These are phyloP conservation scores for Rutilus rutilus DNA, from an alignment of 2,113 vertebrate species.

Conservation along the genomic window DNA sequence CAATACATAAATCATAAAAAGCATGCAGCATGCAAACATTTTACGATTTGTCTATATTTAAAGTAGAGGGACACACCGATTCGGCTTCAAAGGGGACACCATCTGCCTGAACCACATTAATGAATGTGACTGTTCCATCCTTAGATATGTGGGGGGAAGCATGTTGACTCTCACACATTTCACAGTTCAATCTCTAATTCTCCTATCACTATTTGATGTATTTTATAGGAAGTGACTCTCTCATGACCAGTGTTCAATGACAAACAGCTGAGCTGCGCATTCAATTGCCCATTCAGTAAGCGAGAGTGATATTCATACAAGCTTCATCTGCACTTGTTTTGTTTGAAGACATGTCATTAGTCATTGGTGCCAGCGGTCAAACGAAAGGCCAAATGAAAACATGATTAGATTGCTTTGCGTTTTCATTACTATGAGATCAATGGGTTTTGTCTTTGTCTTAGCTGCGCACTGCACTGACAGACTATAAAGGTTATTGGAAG, in stretches of 20 bases:
- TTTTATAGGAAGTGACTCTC: conserved; percentile 44
- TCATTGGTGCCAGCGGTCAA: conserved; percentile 49
- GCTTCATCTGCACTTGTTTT: conserved; percentile 48
- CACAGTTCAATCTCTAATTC: conserved; percentile 3
- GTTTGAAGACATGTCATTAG: conserved; percentile 56
- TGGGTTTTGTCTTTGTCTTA: conserved; percentile 38
- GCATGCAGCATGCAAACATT: neutral
- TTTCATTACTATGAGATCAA: conserved; percentile 52
- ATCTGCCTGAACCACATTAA: neutral
- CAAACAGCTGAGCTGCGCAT: conserved; percentile 29
- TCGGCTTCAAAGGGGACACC: neutral
- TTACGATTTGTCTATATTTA: neutral
- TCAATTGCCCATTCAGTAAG: conserved; percentile 41
- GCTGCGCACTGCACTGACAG: conserved; percentile 1
- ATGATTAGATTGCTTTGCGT: conserved; percentile 55
- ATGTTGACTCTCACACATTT: neutral
- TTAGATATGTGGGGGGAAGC: neutral
- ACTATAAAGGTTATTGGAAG: conserved; percentile 48
- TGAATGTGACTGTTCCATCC: neutral
- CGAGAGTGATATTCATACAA: conserved; percentile 44
- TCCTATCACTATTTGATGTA: conserved; percentile 36
- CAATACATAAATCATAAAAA: neutral
- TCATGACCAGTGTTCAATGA: conserved; percentile 45
- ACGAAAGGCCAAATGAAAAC: conserved; percentile 46
- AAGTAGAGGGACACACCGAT: neutral